Evolutionary conservation across 1,140 invertebrate genomes (phyloP).

Genomic region (Drosophila micromelanica): DNA sequence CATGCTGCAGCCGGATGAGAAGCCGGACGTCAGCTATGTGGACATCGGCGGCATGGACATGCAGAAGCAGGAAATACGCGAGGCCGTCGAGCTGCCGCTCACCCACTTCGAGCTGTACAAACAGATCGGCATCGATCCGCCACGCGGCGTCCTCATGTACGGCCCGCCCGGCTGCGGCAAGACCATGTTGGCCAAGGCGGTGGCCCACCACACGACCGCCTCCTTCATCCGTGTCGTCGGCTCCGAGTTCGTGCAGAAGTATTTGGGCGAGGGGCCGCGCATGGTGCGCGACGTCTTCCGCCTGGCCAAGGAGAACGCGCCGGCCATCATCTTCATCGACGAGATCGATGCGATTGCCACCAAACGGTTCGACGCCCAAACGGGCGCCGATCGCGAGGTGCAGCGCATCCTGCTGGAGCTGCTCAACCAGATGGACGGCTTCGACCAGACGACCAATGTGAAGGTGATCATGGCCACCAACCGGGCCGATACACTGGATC

Average conservation of each 20-base stretch:
- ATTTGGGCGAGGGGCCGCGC: slow-evolving; percentile 98
- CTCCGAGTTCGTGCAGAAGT: slow-evolving; percentile 99
- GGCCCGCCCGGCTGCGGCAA: slow-evolving; percentile 97
- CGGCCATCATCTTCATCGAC: slow-evolving; percentile 99
- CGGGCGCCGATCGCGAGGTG: slow-evolving; percentile 99
- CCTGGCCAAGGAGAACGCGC: slow-evolving; percentile 99
- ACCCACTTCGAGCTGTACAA: slow-evolving; percentile 99
- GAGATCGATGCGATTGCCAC: slow-evolving; percentile 99
- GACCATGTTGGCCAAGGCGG: slow-evolving; percentile 99
- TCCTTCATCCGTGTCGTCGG: slow-evolving; percentile 99
- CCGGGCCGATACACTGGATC: slow-evolving; percentile 97
- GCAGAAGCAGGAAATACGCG: slow-evolving; percentile 99
- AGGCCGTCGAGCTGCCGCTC: slow-evolving; percentile 98
- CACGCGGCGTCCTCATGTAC: slow-evolving; percentile 98
- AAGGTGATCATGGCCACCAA: slow-evolving; percentile 99
- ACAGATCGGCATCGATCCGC: slow-evolving; percentile 98
- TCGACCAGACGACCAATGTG: slow-evolving; percentile 99
- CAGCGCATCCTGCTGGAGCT: slow-evolving; percentile 99
- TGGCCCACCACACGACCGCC: slow-evolving; percentile 99
- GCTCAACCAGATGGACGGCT: slow-evolving; percentile 99
- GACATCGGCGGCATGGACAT: slow-evolving; percentile 99
- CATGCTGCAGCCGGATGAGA: slow-evolving; percentile 97
- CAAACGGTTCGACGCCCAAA: slow-evolving; percentile 99
- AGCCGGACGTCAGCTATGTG: slow-evolving; percentile 98
- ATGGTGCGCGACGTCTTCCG: slow-evolving; percentile 99